phyloP scores from a whole-genome alignment of 2,797 vertebrate genomes.

The Gambusia yucatana region DNA sequence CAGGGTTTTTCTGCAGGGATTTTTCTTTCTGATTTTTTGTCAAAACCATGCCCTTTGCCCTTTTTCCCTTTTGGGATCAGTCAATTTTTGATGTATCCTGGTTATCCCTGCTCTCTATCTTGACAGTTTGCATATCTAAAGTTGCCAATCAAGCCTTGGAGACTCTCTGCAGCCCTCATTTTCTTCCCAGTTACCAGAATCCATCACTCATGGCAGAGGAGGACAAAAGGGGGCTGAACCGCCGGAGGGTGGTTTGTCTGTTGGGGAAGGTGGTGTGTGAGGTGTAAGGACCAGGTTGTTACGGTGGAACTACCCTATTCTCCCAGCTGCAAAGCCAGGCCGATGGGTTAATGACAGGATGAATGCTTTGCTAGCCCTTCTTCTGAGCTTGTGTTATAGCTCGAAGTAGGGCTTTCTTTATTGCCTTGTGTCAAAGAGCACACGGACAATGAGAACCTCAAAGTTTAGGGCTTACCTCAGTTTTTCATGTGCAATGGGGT shows the following conservation, averaged over 20 bases:
- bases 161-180: conserved; percentile 63
- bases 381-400: conserved; percentile 58
- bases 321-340: conserved; percentile 59
- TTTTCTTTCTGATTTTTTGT: conserved; percentile 69
- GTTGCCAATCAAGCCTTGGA: conserved; percentile 76
- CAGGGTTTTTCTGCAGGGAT: conserved; percentile 62
- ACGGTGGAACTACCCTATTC: conserved; percentile 73
- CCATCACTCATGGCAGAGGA: conserved; percentile 76
- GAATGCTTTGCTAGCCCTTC: conserved; percentile 71
- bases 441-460: conserved; percentile 69
- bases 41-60: conserved; percentile 58
- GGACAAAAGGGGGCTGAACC: conserved; percentile 75
- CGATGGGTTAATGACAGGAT: conserved; percentile 73
- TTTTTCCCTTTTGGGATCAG: conserved; percentile 44
- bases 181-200: conserved; percentile 73
- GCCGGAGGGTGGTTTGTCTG: conserved; percentile 60
- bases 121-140: conserved; percentile 76
- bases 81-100: conserved; percentile 58
- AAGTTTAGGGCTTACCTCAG: conserved; percentile 70
- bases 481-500: conserved; percentile 78
- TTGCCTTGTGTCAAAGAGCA: conserved; percentile 72
- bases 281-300: conserved; percentile 69
- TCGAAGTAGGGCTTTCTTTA: conserved; percentile 73
- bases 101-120: conserved; percentile 66
- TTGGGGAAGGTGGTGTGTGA: conserved; percentile 55